phyloP scores from a whole-genome alignment of 2,888 invertebrate species.

The Allygus modestus region DNA sequence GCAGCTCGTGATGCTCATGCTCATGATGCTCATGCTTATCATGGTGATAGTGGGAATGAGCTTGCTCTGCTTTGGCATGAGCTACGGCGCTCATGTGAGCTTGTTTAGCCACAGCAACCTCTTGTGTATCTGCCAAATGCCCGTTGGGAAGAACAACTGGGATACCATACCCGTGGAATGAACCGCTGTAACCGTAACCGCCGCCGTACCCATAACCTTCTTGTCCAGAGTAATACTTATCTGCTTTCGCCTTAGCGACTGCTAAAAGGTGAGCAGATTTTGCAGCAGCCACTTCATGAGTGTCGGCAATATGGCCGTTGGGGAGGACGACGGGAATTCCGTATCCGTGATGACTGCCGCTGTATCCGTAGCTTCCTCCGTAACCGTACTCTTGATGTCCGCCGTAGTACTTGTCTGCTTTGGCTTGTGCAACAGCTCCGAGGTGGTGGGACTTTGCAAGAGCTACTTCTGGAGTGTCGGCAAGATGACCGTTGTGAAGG shows the following conservation, averaged over 20 bases:
- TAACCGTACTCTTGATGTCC: constrained; percentile 50
- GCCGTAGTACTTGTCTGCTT: constrained; percentile 44
- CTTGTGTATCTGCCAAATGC: constrained; percentile 59
- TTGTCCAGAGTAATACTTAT: constrained; percentile 28
- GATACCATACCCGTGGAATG: constrained; percentile 31
- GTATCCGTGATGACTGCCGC: constrained; percentile 21
- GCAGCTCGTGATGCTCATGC: background rate
- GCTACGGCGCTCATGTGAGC: constrained; percentile 59
- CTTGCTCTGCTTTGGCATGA: constrained; percentile 40
- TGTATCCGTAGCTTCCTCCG: constrained; percentile 38
- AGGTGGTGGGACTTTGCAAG: constrained; percentile 62
- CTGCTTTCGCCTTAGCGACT: constrained; percentile 46
- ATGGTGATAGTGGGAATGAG: constrained; percentile 21
- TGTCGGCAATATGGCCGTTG: constrained; percentile 59
- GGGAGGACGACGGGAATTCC: constrained; percentile 47
- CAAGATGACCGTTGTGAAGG: constrained; percentile 56
- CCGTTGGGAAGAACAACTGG: constrained; percentile 54
- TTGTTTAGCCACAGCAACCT: constrained; percentile 52
- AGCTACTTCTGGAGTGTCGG: constrained; percentile 62
- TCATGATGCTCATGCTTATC: background rate
- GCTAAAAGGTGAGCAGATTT: constrained; percentile 59
- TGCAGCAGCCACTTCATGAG: constrained; percentile 57
- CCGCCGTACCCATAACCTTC: constrained; percentile 51
- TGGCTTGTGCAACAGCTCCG: constrained; percentile 49
- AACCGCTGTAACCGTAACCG: constrained; percentile 35